Conservation (phyloP, 2,113 vertebrate species). For the Pomatostomus ruficeps region DNA sequence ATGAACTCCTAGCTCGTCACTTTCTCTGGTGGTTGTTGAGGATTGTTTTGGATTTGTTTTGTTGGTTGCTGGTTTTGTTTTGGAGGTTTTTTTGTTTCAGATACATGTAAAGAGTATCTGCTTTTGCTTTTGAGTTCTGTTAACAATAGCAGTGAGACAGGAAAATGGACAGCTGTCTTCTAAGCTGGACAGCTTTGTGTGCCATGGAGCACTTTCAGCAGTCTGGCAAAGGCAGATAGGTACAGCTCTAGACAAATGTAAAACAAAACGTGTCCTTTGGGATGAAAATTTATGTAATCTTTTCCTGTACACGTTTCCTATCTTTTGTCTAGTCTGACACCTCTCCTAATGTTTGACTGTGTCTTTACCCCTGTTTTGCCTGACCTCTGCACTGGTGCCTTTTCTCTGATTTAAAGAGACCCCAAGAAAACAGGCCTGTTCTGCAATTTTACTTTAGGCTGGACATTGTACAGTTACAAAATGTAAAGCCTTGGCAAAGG, state of each 20-base stretch:
- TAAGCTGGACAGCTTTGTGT: neutral
- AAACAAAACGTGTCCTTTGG: neutral
- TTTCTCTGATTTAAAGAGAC: neutral
- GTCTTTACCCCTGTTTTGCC: neutral
- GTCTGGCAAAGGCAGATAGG: neutral
- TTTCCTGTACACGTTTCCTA: neutral
- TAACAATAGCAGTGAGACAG: neutral
- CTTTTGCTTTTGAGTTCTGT: neutral
- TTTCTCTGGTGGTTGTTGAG: neutral
- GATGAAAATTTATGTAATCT: neutral
- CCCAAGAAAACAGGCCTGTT: neutral
- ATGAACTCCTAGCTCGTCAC: neutral
- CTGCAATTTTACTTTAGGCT: neutral
- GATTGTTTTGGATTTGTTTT: neutral
- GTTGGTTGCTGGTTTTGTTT: neutral
- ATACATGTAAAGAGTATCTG: neutral
- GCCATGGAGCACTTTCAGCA: neutral
- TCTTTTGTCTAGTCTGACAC: neutral
- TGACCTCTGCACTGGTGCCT: neutral
- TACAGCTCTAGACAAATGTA: fast-evolving
- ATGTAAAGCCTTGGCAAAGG: neutral
- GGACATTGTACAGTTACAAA: neutral
- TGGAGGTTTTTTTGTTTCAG: too few relatives aligned
- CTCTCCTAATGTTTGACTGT: neutral
- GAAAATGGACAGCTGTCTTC: neutral